Percentiles rank a stretch among this genome's conserved stretches.
phyloP scores from a whole-genome alignment of 2,113 vertebrate genomes.

The Melanerpes aurifrons region DNA sequence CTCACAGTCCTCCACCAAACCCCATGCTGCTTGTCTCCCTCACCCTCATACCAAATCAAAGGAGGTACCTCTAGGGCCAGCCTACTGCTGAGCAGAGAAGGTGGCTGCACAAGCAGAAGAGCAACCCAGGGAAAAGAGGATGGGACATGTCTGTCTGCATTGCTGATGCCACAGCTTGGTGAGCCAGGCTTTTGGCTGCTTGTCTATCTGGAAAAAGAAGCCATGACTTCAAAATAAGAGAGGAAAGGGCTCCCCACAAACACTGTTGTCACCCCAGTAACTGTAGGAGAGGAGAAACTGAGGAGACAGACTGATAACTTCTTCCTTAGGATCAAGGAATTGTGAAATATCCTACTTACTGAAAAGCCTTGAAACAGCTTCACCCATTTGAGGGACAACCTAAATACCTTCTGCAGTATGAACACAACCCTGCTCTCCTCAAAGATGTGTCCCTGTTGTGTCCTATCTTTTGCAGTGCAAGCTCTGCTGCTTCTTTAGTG shows the following conservation, averaged over 20 bases:
- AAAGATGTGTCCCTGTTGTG: not conserved
- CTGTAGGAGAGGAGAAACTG: not conserved
- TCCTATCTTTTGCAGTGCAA: not conserved
- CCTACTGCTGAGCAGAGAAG: not conserved
- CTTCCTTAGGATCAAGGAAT: not conserved
- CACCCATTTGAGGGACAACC: not conserved
- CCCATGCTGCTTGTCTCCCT: not conserved
- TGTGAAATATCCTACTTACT: not conserved
- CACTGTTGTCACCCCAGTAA: accelerated
- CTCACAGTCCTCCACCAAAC: not conserved
- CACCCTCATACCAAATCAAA: too few relatives aligned
- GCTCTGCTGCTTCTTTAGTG: not conserved
- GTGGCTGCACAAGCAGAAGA: not conserved
- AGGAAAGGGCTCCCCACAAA: not conserved
- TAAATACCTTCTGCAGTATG: accelerated
- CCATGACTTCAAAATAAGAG: not conserved
- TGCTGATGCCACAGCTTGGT: not conserved
- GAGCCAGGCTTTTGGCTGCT: not conserved
- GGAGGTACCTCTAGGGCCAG: not conserved
- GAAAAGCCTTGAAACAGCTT: not conserved
- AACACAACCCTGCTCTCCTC: not conserved
- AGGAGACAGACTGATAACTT: not conserved
- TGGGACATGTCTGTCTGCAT: not conserved
- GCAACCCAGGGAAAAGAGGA: not conserved
- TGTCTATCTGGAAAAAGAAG: not conserved